Evolutionary conservation across 2,888 invertebrate genomes (phyloP).

Genomic region (Troides helena): DNA sequence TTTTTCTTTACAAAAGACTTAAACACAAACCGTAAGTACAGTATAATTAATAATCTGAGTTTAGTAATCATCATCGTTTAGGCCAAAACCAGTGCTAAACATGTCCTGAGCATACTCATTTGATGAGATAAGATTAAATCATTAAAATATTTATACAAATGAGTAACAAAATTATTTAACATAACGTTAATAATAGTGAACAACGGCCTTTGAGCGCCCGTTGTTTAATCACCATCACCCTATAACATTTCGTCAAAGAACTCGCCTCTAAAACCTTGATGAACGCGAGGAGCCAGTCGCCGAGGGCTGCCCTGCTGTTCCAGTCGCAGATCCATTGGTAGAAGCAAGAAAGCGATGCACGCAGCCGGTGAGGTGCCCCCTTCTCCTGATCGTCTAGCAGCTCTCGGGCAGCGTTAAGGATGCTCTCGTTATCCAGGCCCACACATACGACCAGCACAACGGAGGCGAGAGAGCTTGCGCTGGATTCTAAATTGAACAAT

Average conservation of each 20-base stretch:
- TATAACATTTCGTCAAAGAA: neutral
- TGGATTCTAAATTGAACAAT: constrained; percentile 49
- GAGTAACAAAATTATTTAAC: too few species aligned
- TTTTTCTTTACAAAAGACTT: too few species aligned
- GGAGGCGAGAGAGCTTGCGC: constrained; percentile 80
- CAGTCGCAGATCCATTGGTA: constrained; percentile 85
- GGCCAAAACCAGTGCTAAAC: too few species aligned
- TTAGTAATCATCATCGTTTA: too few species aligned
- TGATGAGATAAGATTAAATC: too few species aligned
- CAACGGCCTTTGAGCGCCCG: neutral
- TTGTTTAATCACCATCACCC: neutral
- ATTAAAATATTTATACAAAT: too few species aligned
- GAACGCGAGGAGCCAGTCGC: constrained; percentile 84
- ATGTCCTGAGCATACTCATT: too few species aligned
- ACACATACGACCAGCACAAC: constrained; percentile 80
- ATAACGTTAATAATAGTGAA: too few species aligned
- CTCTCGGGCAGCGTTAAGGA: constrained; percentile 60
- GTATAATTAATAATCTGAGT: too few species aligned
- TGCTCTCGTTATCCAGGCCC: constrained; percentile 57
- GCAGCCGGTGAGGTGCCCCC: constrained; percentile 75
- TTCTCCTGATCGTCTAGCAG: constrained; percentile 63
- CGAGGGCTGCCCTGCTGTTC: constrained; percentile 82
- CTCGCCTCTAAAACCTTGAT: constrained; percentile 82
- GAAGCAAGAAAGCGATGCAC: constrained; percentile 82
- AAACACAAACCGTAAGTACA: too few species aligned